Evolutionary conservation across 2,888 invertebrate genomes (phyloP), one percentile per base, ranked within the genome.

Genomic region (Ochropleura leucogaster): DNA sequence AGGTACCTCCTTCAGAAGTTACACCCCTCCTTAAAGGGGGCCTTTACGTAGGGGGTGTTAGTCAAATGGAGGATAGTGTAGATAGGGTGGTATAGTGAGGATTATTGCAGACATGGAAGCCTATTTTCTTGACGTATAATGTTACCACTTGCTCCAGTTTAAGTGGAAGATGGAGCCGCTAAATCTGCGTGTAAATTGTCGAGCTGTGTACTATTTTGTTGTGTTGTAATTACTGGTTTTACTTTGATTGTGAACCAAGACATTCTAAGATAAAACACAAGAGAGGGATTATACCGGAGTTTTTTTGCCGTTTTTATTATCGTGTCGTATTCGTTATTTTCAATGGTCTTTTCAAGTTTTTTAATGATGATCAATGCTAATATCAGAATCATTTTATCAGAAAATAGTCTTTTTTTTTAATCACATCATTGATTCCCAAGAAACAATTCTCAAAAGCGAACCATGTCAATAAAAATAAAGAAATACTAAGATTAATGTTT

Each of bases 51-150:
- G 14, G 64, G 63, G 74, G 74, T 74, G 62, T 46, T 62, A 72
- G 67, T 67, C 67, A 72, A 51, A 67, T n/a, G 62, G 68, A 62
- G 82, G 82, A 85, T 86, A 87, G 81, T 88, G 62, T 65, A 30
- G 57, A 75, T 20, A 85, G 86, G 87, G 83, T 65, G 85, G 80
- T 85, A 85, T 89, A 85, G 88, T 86, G 89, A 82, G 88, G 92
- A 93, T 92, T 92, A 93, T 92, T 92, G 91, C 91, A 90, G 90
- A 91, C 91, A 89, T 82, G 84, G 89, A 80, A 85, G 87, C 88
- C 92, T 91, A 92, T 91, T 91, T 90, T 89, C 88, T 72, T 86
- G 77, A 76, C 80, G 88, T 91, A 88, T 92, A 89, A 89, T 75
- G 87, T 92, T 91, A 90, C 91, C 83, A 84, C 87, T 87, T 87